Evolutionary conservation across 2,113 vertebrate species (phyloP), one percentile per base, ranked within the genome.

Genomic region (Enhydra lutris): DNA sequence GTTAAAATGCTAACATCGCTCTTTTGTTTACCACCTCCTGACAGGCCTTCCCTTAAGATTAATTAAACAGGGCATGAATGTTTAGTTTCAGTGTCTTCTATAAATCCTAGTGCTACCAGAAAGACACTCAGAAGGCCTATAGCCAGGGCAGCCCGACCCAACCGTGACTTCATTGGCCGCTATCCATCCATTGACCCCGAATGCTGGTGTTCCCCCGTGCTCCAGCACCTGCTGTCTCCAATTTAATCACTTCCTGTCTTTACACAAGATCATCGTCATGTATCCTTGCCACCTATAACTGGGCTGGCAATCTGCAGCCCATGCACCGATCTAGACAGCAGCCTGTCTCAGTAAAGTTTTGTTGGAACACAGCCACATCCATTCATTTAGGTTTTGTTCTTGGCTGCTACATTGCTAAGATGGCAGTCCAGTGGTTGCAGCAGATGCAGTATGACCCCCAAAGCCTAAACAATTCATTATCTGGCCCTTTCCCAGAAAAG

Each of bases 131-230:
- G 2, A 3, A 85, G 61, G 4, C 36, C 59, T 69, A 36, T 50
- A 73, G 55, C 42, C 7, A 24, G 85, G 57, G 79, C 6, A 65
- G 47, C 29, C 12, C 69, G 12, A 45, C 0, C 55, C 45, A 86
- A 34, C 47, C 3, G 23, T 59, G 67, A 83, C 0, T 15, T 36
- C 57, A 2, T 0, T 86, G 90, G 14, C 39, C 10, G 3, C 47
- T 76, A 59, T 94, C 50, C 0, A 2, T 18, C 47, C 39, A 88
- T 4, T 8, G 31, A 55, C 4, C n/a, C 21, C 14, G n/a, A 71
- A 65, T 10, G 1, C 0, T 12, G 6, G 21, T 36, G 10, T 29
- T 52, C 20, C 34, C 31, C 36, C 26, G 1, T 0, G 3, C 7
- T 39, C 20, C 39, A 39, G 45, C 7, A 6, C 57, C 45, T 71